Evolutionary conservation across 2,797 vertebrate species (phyloP), one percentile per base, ranked within the genome.

Genomic region (Anas flavirostris): DNA sequence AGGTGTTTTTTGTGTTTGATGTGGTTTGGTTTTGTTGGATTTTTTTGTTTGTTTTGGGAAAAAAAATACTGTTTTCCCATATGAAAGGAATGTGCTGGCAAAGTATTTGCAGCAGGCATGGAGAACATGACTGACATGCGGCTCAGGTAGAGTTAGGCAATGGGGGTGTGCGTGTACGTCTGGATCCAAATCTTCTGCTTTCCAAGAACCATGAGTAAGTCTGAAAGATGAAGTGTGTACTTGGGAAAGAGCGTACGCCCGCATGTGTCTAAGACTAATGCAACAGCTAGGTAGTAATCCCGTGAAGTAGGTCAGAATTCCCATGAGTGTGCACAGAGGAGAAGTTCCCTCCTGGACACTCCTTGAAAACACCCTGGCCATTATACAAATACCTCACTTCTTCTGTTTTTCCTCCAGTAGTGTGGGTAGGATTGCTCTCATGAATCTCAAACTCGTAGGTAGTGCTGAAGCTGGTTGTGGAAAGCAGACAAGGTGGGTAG

Each of bases 341-440:
- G 64, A 43, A 66, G 2, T 66, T 76, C 31, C 5, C 22, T 55
- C 31, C 46, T 75, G 53, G 16, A 10, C n/a, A 21, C 16, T 15
- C 5, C 11, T 55, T 22, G 17, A 46, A 8, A 69, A 44, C 8
- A 10, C 4, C 7, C 12, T 25, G 12, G 63, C 41, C 4, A 4
- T 5, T 53, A 1, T 5, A 3, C 4, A 37, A 0, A 9, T 44
- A 31, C 3, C 15, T 90, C 26, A 0, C 0, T 26, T 85, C 33
- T 80, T 46, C 31, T 74, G 5, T 73, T 88, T 16, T 5, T 7
- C 15, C 7, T 83, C 11, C 10, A 9, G 5, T 41, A 5, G 16
- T 17, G 8, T 37, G 29, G 3, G 5, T 81, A 69, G 67, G 21
- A 12, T 28, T 69, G 17, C 82, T 48, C 33, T 55, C 16, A 2